Percentiles rank a stretch among this genome's conserved stretches.
Evolutionary conservation across 2,888 invertebrate genomes (phyloP).

Genomic region (Orthosia incerta): DNA sequence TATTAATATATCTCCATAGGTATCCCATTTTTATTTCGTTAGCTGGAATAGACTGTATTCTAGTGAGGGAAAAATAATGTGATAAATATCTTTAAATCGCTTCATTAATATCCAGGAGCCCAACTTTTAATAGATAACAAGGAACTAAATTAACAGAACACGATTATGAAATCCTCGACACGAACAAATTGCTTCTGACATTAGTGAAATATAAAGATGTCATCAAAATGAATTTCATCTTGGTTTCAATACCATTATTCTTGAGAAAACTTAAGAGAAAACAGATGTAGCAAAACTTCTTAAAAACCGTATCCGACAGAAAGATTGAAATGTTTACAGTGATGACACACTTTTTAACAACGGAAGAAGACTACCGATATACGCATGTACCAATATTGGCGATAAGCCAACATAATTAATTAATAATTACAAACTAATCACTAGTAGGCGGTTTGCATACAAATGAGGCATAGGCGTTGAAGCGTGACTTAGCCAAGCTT

Average conservation of each 20-base stretch:
- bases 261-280: background rate
- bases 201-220: conserved; percentile 20
- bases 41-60: background rate
- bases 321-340: conserved; percentile 21
- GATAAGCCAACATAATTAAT: conserved; percentile 49
- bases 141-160: conserved; percentile 5
- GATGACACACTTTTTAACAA: conserved; percentile 30
- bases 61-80: background rate
- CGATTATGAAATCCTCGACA: background rate
- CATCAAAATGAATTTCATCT: conserved; percentile 9
- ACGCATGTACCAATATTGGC: conserved; percentile 46
- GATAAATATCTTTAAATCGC: background rate
- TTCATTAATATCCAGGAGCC: background rate
- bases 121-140: conserved; percentile 9
- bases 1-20: background rate
- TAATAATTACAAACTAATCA: conserved; percentile 52
- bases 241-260: background rate
- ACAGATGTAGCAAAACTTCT: background rate
- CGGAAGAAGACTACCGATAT: conserved; percentile 29
- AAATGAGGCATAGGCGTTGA: conserved; percentile 39
- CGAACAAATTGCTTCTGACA: conserved; percentile 1
- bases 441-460: conserved; percentile 30
- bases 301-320: background rate
- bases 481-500: conserved; percentile 36
- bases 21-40: background rate